Conservation (phyloP, 2,888 invertebrate species). For the Melanostoma mellinum region DNA sequence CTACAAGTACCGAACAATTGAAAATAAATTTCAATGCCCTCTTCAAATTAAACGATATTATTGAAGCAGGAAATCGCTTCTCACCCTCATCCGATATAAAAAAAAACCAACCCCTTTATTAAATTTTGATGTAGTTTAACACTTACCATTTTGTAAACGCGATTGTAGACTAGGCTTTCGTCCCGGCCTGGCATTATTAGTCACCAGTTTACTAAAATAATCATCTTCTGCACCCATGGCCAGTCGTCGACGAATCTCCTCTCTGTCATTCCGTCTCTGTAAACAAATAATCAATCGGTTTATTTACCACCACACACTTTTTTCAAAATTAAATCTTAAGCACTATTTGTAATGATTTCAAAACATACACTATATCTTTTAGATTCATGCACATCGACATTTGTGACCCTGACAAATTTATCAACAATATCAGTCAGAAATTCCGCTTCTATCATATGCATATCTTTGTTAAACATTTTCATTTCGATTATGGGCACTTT, state of each 20-base stretch:
- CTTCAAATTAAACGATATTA: conserved; percentile 5
- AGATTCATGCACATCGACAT: conserved; percentile 82
- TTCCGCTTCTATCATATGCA: conserved; percentile 78
- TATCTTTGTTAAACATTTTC: conserved; percentile 73
- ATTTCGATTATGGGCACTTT: conserved; percentile 74
- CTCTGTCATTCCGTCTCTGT: conserved; percentile 94
- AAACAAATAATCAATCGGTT: conserved; percentile 73
- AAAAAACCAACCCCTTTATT: background rate
- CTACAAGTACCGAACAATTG: conserved; percentile 4
- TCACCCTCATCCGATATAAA: conserved; percentile 5
- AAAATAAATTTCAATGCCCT: conserved; percentile 22
- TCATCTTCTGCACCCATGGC: conserved; percentile 94
- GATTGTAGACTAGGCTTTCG: conserved; percentile 94
- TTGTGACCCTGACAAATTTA: conserved; percentile 84
- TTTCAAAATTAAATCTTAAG: background rate
- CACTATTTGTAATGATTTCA: background rate
- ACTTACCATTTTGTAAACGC: conserved; percentile 90
- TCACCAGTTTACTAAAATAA: conserved; percentile 84
- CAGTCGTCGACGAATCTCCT: conserved; percentile 93
- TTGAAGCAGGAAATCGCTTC: conserved; percentile 21
- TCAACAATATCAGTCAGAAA: conserved; percentile 84
- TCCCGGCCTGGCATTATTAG: conserved; percentile 86
- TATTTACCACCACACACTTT: background rate
- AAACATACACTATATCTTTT: conserved; percentile 75
- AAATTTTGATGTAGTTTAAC: background rate